These are phyloP conservation scores for Nomada flava DNA, from an alignment of 2,888 invertebrate species.

Conservation along the genomic window DNA sequence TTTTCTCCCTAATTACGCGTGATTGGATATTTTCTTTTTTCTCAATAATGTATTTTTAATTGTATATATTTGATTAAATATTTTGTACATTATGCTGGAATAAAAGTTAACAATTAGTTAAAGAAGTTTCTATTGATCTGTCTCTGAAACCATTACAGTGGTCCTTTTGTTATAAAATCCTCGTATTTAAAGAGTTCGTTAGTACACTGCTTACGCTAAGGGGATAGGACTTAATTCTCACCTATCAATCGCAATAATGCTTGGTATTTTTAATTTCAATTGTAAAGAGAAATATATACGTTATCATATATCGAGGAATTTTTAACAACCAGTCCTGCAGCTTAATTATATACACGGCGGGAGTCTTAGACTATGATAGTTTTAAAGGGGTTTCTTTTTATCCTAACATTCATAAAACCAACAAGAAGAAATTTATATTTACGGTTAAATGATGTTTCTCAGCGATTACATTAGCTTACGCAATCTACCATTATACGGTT, in stretches of 20 bases:
- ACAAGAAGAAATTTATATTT: conserved; percentile 8
- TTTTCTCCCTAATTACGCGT: conserved; percentile 68
- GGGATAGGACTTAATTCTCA: conserved; percentile 46
- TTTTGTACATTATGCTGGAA: conserved; percentile 76
- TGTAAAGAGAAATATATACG: conserved; percentile 67
- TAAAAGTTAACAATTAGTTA: conserved; percentile 76
- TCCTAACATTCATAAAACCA: conserved; percentile 40
- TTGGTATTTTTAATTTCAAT: conserved; percentile 40
- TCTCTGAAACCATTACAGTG: conserved; percentile 74
- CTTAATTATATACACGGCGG: conserved; percentile 46
- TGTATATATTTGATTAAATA: conserved; percentile 67
- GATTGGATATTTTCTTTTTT: conserved; percentile 39
- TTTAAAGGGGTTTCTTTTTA: conserved; percentile 15
- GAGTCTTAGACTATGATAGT: conserved; percentile 33
- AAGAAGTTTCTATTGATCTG: conserved; percentile 74
- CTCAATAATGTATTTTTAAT: conserved; percentile 47
- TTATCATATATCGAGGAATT: conserved; percentile 57
- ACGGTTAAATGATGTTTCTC: conserved; percentile 8
- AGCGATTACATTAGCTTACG: conserved; percentile 6
- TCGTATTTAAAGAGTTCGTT: conserved; percentile 58
- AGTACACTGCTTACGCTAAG: conserved; percentile 57
- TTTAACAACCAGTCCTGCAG: conserved; percentile 57
- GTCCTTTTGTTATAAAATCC: conserved; percentile 77
- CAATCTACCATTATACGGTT: not conserved
- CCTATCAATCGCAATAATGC: conserved; percentile 49